These are phyloP conservation scores for Lycorma delicatula DNA, from an alignment of 1,140 invertebrate species.

Conservation along the genomic window DNA sequence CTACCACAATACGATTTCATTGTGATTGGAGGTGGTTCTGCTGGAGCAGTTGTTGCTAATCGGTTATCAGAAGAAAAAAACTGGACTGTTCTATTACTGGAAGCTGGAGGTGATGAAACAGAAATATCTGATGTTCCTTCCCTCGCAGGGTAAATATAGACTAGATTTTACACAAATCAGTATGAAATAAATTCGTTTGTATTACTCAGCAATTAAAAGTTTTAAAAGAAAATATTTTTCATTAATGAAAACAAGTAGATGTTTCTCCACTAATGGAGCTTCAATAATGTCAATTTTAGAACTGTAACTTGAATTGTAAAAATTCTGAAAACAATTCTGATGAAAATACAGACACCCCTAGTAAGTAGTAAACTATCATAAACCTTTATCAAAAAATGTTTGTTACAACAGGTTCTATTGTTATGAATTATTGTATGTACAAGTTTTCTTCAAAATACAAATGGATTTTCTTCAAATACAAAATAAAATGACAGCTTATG, in stretches of 20 bases:
- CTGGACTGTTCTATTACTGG: constrained; percentile 71
- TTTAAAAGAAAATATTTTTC: background rate
- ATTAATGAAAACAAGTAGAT: background rate
- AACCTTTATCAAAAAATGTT: too few species aligned
- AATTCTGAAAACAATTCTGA: background rate
- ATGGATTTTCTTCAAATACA: too few species aligned
- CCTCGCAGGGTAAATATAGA: constrained; percentile 44
- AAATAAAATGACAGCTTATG: too few species aligned
- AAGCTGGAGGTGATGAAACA: constrained; percentile 75
- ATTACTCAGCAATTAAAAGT: background rate
- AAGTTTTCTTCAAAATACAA: too few species aligned
- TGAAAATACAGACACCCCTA: too few species aligned
- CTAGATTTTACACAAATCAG: background rate
- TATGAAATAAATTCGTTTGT: background rate
- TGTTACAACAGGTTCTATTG: too few species aligned
- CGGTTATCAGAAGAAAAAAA: constrained; percentile 70
- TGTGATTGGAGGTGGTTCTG: constrained; percentile 82
- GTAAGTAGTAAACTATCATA: too few species aligned
- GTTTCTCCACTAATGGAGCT: background rate
- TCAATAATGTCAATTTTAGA: background rate
- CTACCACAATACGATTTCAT: constrained; percentile 70
- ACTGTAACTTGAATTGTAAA: background rate
- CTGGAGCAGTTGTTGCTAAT: constrained; percentile 86
- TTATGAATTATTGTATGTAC: too few species aligned
- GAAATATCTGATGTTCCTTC: constrained; percentile 71